Conservation (phyloP, 2,797 vertebrate species). For the Lepidocolaptes lacrymiger region DNA sequence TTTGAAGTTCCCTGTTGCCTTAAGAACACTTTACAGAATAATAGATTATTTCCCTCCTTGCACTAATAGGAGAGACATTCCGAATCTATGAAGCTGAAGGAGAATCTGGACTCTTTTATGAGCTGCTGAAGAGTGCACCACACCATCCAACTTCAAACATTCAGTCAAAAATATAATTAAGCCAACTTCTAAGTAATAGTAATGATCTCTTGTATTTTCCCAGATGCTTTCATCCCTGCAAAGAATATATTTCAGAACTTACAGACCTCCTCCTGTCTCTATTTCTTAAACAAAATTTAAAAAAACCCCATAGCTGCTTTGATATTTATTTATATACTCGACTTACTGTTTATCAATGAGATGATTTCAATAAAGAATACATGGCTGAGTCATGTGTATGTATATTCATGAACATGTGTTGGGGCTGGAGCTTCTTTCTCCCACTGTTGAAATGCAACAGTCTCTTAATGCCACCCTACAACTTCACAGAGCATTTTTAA, state of each 20-base stretch:
- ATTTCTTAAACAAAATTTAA: background rate
- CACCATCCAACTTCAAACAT: background rate
- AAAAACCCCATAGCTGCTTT: background rate
- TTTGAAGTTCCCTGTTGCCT: background rate
- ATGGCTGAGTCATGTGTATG: background rate
- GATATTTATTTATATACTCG: background rate
- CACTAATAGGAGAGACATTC: background rate
- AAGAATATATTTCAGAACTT: background rate
- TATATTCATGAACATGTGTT: fast-evolving
- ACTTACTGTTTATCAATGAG: background rate
- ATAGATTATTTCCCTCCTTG: background rate
- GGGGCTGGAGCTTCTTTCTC: background rate
- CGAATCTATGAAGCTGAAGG: background rate
- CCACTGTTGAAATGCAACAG: background rate
- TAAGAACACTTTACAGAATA: background rate
- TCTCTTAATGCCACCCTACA: background rate
- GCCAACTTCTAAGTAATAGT: background rate
- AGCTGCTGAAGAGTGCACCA: background rate
- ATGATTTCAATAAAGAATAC: background rate
- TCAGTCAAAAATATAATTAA: constrained; percentile 25
- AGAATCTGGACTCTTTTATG: background rate
- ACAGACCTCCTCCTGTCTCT: background rate
- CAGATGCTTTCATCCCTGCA: background rate
- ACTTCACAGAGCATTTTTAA: background rate
- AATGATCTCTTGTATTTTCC: background rate